A percentile compares a stretch with the other conserved stretches of the same genome.
Evolutionary conservation across 2,113 vertebrate species (phyloP).

Genomic region (Centropus bengalensis): DNA sequence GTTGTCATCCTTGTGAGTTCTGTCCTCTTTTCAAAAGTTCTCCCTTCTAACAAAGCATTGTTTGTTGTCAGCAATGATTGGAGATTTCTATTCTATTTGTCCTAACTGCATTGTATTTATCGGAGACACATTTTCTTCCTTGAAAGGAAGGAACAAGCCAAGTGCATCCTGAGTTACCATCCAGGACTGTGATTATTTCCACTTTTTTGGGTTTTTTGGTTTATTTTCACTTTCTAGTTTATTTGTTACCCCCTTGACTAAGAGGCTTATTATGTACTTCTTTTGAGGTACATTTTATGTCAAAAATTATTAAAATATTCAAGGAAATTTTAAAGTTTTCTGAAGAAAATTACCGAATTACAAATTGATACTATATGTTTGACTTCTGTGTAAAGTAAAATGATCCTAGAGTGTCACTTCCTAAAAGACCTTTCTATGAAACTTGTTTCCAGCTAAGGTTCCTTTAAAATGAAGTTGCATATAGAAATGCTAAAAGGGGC

Average conservation of each 20-base stretch:
- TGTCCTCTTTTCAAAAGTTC: too few relatives aligned
- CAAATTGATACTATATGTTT: background rate
- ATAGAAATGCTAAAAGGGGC: background rate
- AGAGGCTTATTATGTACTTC: background rate
- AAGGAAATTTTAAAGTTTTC: background rate
- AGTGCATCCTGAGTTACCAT: background rate
- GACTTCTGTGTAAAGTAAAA: background rate
- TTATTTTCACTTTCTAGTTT: background rate
- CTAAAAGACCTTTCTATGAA: background rate
- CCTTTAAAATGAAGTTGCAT: background rate
- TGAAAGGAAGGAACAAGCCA: background rate
- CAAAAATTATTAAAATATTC: background rate
- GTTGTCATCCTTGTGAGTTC: background rate
- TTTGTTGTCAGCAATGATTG: background rate
- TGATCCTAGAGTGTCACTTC: background rate
- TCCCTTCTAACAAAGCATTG: background rate
- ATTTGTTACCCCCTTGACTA: background rate
- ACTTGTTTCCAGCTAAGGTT: background rate
- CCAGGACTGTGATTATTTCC: background rate
- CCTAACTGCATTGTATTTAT: background rate
- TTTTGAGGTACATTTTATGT: background rate
- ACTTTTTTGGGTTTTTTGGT: background rate
- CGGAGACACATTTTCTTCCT: background rate
- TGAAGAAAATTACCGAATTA: background rate
- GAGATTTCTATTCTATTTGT: background rate